Evolutionary conservation across 2,113 vertebrate genomes (phyloP), one percentile per base, ranked within the genome.

Genomic region (Tympanuchus pallidicinctus): DNA sequence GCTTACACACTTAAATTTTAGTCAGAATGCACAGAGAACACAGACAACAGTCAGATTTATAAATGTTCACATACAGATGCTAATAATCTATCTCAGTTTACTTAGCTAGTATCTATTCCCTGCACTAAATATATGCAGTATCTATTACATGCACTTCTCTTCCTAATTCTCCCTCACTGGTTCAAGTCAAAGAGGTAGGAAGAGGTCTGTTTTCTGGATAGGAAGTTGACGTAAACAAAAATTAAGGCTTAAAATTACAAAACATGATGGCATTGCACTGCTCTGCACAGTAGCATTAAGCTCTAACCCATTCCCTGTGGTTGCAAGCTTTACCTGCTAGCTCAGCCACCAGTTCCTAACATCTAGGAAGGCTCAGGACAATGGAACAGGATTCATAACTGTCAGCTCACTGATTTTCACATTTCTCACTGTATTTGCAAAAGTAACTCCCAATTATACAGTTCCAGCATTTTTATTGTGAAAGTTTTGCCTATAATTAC

Each of bases 1-100:
- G 91, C 91, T 94, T 96, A 94, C 93, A 67, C 92, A 83, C 38
- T 89, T 94, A 69, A 89, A 94, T 94, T 97, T 94, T 74, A 90
- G 89, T 94, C 89, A 91, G 69, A 77, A 38, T 83, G 65, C 79
- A 86, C 72, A 78, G 60, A 40, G 87, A 94, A 81, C 30, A 91
- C 10, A 77, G 72, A 40, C 67, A 95, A 71, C 57, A 83, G 85
- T 86, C 76, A 95, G 91, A 76, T 92, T 88, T 85, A 90, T 86
- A 70, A 83, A 57, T 52, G 72, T 43, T 94, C 82, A 61, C 36
- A 78, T 75, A 61, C 83, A 94, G 38, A 78, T 86, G 76, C 19
- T 90, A 77, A 82, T 32, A 34, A 75, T 81, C 56, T 92, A 71
- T 89, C 93, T 91, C 85, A 78, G 69, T 93, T 93, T 88, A 69